Conservation (phyloP, 2,888 invertebrate genomes). For the Elysia crispata region DNA sequence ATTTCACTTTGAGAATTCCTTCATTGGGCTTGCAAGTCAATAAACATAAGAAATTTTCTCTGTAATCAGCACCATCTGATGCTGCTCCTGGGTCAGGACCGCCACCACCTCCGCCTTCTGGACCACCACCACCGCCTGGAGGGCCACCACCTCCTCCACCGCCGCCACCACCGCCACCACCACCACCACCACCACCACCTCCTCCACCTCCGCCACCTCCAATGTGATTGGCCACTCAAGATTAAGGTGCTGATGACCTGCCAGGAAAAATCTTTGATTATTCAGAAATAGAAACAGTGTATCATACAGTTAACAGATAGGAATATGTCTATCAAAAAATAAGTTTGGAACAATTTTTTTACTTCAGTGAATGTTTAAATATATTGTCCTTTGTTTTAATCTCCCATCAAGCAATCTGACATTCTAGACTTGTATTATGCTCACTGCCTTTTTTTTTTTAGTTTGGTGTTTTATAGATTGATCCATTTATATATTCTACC, state of each 20-base stretch:
- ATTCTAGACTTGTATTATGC: no score
- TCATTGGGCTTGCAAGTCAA: no score
- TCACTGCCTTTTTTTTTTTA: no score
- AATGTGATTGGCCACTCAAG: constrained; percentile 25
- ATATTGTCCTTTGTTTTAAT: no score
- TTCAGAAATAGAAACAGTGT: neutral
- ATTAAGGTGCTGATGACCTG: neutral
- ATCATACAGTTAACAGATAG: neutral
- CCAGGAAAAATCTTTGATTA: neutral
- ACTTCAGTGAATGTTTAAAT: no score
- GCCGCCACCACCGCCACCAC: constrained; percentile 51
- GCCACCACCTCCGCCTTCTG: constrained; percentile 49
- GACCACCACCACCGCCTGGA: constrained; percentile 54
- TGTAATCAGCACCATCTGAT: neutral
- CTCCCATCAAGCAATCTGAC: no score
- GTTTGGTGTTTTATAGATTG: no score
- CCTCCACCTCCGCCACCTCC: constrained; percentile 53
- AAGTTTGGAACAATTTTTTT: no score
- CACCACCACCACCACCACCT: constrained; percentile 53
- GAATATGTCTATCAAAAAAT: neutral
- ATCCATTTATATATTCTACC: no score
- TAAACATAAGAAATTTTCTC: no score
- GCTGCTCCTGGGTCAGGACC: constrained; percentile 30
- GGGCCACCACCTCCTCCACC: constrained; percentile 53
- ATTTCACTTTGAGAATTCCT: no score